Conservation (phyloP, 2,113 vertebrate genomes). For the Isichthys henryi region DNA sequence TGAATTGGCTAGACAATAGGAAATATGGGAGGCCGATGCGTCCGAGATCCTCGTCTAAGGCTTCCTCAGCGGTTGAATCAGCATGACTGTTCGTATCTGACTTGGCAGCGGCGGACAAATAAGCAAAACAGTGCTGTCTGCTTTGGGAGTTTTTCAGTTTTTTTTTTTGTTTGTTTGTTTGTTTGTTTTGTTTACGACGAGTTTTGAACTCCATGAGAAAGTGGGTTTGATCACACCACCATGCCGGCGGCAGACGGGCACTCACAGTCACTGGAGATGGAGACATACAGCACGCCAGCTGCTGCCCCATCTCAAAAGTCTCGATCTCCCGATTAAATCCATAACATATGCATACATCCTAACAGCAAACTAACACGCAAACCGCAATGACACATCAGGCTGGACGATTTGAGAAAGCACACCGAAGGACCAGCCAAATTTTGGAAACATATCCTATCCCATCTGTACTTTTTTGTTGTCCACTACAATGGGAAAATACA, state of each 20-base stretch:
- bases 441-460: not conserved
- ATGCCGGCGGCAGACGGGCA: not conserved
- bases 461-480: not conserved
- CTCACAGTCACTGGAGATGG: not conserved
- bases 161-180: too few species aligned
- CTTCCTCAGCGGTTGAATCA: not conserved
- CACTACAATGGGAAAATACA: not conserved
- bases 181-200: not conserved
- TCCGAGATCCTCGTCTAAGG: not conserved
- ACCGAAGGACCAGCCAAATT: not conserved
- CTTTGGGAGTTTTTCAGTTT: not conserved
- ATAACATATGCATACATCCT: not conserved
- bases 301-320: not conserved
- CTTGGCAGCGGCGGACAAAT: not conserved
- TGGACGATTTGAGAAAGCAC: not conserved
- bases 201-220: not conserved
- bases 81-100: constrained; percentile 20
- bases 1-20: constrained; percentile 22
- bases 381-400: not conserved
- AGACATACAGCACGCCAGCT: not conserved
- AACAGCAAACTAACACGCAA: not conserved
- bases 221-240: not conserved
- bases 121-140: not conserved
- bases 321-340: not conserved
- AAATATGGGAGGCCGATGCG: constrained; percentile 12